Conservation (phyloP, 2,888 invertebrate genomes). For the Hecatera dysodea region DNA sequence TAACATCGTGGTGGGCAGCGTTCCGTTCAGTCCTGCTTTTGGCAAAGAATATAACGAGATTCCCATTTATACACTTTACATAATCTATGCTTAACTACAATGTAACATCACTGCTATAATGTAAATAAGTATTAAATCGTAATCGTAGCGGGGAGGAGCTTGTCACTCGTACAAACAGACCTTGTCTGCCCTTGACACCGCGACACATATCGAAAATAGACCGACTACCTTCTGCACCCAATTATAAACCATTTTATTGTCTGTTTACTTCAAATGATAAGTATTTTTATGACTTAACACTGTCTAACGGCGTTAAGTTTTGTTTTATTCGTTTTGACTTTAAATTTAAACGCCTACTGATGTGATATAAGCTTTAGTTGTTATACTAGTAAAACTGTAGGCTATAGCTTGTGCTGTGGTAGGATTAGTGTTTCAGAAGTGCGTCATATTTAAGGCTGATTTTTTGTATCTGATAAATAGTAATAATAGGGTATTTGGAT, state of each 20-base stretch:
- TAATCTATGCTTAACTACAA: conserved; percentile 29
- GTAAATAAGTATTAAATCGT: conserved; percentile 49
- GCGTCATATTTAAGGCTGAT: too few relatives aligned
- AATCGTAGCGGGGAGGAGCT: conserved; percentile 23
- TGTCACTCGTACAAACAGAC: conserved; percentile 25
- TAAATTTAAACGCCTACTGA: background rate
- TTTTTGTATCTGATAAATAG: too few relatives aligned
- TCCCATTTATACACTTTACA: background rate
- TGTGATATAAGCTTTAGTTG: background rate
- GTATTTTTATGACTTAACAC: conserved; percentile 25
- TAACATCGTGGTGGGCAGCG: too few relatives aligned
- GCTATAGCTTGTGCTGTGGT: background rate
- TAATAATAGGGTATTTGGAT: too few relatives aligned
- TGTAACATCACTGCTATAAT: conserved; percentile 11
- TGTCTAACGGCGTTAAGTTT: background rate
- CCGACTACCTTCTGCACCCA: conserved; percentile 17
- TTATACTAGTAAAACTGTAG: background rate
- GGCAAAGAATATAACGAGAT: background rate
- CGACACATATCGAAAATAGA: conserved; percentile 35
- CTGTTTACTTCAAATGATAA: conserved; percentile 42
- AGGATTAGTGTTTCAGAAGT: conserved; percentile 8
- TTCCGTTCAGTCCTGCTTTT: too few relatives aligned
- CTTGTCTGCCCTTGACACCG: conserved; percentile 63
- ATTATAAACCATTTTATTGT: conserved; percentile 8
- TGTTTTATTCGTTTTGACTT: background rate